These are phyloP conservation scores for Psittacula derbiana DNA, from an alignment of 2,797 vertebrate genomes.

Conservation along the genomic window DNA sequence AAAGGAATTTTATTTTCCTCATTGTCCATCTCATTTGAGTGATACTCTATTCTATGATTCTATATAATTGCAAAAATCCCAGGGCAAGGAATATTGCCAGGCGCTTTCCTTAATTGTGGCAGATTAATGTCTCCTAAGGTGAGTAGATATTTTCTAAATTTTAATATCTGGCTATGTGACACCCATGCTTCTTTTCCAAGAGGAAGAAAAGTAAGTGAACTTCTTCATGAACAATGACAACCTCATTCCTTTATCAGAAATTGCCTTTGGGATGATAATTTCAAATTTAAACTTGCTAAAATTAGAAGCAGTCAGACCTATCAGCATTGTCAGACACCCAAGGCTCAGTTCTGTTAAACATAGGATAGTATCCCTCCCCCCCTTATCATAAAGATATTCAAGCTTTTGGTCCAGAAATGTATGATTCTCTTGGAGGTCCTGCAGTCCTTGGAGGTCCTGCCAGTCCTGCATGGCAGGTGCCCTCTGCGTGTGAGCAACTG, in stretches of 20 bases:
- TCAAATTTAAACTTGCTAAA: background rate
- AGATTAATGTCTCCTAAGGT: background rate
- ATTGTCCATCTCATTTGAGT: background rate
- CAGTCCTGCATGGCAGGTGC: background rate
- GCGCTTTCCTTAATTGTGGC: background rate
- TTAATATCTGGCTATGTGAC: background rate
- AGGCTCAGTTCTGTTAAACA: background rate
- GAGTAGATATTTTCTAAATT: background rate
- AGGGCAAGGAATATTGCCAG: background rate
- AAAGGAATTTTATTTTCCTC: background rate
- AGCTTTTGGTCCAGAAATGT: background rate
- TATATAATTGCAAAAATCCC: background rate
- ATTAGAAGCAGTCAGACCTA: background rate
- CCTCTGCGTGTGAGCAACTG: background rate
- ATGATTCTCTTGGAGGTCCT: background rate
- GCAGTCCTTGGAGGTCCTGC: background rate
- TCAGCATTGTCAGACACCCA: background rate
- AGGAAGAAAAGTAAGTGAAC: background rate
- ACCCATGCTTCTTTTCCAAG: background rate
- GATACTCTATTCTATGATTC: background rate
- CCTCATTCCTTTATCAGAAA: background rate
- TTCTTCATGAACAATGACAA: background rate
- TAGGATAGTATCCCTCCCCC: rapidly evolving
- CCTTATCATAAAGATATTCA: background rate
- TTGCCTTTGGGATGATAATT: background rate